phyloP scores from a whole-genome alignment of 2,113 vertebrate genomes.

The Apistogramma diplotaenia region DNA sequence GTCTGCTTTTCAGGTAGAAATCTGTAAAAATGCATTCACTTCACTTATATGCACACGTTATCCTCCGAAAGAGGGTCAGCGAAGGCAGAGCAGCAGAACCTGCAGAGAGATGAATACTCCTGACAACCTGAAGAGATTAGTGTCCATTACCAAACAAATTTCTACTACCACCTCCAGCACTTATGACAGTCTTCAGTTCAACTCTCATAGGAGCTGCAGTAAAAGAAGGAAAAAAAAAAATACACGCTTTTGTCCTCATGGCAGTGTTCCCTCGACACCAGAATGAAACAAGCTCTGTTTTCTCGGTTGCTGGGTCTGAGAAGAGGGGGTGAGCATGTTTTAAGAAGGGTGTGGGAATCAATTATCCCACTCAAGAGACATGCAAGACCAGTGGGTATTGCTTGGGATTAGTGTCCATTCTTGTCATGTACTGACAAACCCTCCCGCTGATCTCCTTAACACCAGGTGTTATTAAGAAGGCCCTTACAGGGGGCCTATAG shows the following conservation, averaged over 20 bases:
- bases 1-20: background rate
- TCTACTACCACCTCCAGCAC: conserved; percentile 64
- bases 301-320: conserved; percentile 46
- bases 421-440: conserved; percentile 76
- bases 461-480: conserved; percentile 74
- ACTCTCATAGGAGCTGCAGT: conserved; percentile 29
- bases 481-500: conserved; percentile 52
- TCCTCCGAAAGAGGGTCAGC: background rate
- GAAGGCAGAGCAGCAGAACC: background rate
- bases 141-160: conserved; percentile 69
- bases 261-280: conserved; percentile 40
- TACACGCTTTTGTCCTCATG: conserved; percentile 51
- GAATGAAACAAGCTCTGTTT: conserved; percentile 58
- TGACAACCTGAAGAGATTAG: conserved; percentile 62
- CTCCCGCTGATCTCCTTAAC: conserved; percentile 71
- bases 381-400: conserved; percentile 66
- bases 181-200: conserved; percentile 49
- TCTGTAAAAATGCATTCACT: conserved; percentile 10
- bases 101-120: conserved; percentile 22
- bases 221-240: background rate
- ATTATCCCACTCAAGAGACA: conserved; percentile 70
- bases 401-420: conserved; percentile 73
- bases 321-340: conserved; percentile 44
- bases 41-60: background rate
- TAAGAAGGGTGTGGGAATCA: conserved; percentile 76